Evolutionary conservation across 2,797 vertebrate species (phyloP).

Genomic region (Fistularia commersonii): DNA sequence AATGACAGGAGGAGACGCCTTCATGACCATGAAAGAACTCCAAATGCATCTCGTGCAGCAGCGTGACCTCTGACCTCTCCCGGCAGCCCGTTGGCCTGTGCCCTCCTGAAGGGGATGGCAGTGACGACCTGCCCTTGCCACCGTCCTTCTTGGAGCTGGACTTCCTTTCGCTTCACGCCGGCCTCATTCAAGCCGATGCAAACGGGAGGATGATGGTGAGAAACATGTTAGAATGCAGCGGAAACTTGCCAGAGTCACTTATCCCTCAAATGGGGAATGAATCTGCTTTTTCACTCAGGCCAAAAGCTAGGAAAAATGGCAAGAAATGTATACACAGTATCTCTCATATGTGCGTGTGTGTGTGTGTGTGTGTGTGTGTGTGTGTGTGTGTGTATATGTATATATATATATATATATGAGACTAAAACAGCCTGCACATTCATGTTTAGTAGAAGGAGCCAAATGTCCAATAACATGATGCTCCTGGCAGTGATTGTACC

Average conservation of each 20-base stretch:
- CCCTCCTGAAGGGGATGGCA: background rate
- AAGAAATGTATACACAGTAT: background rate
- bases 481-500: no score
- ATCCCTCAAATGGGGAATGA: no score
- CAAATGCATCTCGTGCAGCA: no score
- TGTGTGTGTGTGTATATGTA: no score
- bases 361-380: no score
- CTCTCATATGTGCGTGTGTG: background rate
- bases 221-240: background rate
- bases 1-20: no score
- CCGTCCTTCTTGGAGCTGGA: constrained; percentile 57
- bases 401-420: no score
- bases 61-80: background rate
- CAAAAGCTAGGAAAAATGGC: background rate
- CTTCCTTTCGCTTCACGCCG: constrained; percentile 54
- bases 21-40: no score
- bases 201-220: constrained; percentile 59
- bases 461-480: no score
- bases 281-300: no score
- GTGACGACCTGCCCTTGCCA: background rate
- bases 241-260: background rate
- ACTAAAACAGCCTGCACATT: no score
- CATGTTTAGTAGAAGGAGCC: no score
- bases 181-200: constrained; percentile 35
- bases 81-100: background rate